Conservation (phyloP, 2,113 vertebrate genomes). For the Callospermophilus lateralis region DNA sequence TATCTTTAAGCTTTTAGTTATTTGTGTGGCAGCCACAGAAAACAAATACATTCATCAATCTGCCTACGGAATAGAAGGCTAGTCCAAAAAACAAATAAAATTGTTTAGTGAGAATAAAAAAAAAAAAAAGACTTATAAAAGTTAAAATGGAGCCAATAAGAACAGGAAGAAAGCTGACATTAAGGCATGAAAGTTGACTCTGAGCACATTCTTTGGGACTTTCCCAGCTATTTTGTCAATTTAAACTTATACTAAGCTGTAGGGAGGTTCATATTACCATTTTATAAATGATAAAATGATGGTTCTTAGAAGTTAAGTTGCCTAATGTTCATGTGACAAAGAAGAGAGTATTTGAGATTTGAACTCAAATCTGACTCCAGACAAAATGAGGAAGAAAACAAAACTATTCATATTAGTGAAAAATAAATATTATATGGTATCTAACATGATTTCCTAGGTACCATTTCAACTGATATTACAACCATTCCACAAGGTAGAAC, state of each 20-base stretch:
- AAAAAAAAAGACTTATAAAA: neutral
- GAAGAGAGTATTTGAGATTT: neutral
- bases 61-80: neutral
- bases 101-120: neutral
- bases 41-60: neutral
- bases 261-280: neutral
- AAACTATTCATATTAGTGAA: neutral
- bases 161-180: neutral
- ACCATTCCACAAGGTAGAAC: neutral
- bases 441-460: neutral
- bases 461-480: neutral
- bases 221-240: neutral
- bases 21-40: neutral
- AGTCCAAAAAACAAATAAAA: neutral
- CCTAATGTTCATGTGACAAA: neutral
- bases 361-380: neutral
- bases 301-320: neutral
- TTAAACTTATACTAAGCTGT: neutral
- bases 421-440: neutral
- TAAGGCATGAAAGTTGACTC: neutral
- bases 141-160: neutral
- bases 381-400: neutral
- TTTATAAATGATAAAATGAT: neutral
- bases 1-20: neutral
- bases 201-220: neutral